These are phyloP conservation scores for Dasypus novemcinctus DNA, from an alignment of 2,113 vertebrate genomes.

Conservation along the genomic window DNA sequence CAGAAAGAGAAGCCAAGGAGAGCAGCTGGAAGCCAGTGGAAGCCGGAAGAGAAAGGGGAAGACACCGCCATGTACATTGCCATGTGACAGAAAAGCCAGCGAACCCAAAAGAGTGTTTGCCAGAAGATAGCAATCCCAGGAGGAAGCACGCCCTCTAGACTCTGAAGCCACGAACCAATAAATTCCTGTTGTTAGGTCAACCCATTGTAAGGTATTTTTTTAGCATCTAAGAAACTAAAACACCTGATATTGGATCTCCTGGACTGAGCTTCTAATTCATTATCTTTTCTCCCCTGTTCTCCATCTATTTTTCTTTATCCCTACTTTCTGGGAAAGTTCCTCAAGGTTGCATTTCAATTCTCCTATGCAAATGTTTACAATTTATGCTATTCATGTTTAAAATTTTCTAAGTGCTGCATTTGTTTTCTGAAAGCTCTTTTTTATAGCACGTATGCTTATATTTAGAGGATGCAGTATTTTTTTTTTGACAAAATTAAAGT, in stretches of 20 bases:
- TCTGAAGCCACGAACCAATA: too few species aligned
- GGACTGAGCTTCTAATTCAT: background rate
- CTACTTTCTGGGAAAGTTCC: background rate
- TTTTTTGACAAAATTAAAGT: background rate
- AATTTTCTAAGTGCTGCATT: background rate
- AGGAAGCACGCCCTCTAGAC: too few species aligned
- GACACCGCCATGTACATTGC: too few species aligned
- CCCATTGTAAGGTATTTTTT: too few species aligned
- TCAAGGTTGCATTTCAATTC: background rate
- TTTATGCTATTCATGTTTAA: background rate
- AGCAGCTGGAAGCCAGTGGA: too few species aligned
- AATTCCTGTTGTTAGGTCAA: too few species aligned
- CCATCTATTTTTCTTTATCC: background rate
- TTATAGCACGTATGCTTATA: background rate
- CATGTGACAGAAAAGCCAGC: too few species aligned
- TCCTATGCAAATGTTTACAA: background rate
- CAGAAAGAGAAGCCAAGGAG: too few species aligned
- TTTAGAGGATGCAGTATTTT: background rate
- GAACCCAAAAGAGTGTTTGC: too few species aligned
- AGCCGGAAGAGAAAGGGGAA: too few species aligned
- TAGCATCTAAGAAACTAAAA: too few species aligned
- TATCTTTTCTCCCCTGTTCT: background rate
- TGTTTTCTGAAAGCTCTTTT: background rate
- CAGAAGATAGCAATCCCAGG: too few species aligned
- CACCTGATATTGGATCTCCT: background rate